phyloP scores from a whole-genome alignment of 2,113 vertebrate species.

The Danionella cerebrum region DNA sequence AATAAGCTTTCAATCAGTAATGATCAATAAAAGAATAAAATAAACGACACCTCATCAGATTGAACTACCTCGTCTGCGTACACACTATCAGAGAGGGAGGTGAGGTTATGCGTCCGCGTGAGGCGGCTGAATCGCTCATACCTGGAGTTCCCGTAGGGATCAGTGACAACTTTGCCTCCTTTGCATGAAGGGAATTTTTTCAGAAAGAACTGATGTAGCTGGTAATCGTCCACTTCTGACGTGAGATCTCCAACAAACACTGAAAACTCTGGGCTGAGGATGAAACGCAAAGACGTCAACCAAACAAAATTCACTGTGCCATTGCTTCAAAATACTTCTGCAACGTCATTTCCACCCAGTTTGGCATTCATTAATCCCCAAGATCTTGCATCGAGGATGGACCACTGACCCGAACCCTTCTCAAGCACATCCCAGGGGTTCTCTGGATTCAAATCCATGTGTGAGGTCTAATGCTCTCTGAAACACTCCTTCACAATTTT shows the following conservation, averaged over 20 bases:
- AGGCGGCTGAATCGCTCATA: conserved; percentile 41
- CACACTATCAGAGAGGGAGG: neutral
- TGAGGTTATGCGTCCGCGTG: neutral
- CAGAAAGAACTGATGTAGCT: conserved; percentile 82
- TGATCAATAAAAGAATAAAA: neutral
- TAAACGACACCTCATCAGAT: neutral
- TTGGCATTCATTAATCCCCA: too few species aligned
- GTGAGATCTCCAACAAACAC: conserved; percentile 87
- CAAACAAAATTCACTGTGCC: neutral
- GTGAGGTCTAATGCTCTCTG: too few species aligned
- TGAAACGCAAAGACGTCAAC: neutral
- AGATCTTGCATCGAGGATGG: too few species aligned
- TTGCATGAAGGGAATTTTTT: conserved; percentile 84
- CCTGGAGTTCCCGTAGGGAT: conserved; percentile 83
- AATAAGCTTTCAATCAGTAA: conserved; percentile 7
- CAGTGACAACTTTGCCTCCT: conserved; percentile 86
- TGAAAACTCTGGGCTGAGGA: conserved; percentile 74
- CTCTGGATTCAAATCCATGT: too few species aligned
- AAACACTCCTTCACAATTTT: too few species aligned
- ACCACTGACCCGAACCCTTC: too few species aligned
- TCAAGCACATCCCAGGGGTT: too few species aligned
- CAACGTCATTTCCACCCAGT: too few species aligned
- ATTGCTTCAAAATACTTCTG: too few species aligned
- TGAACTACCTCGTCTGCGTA: neutral
- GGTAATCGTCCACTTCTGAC: conserved; percentile 81